phyloP scores from a whole-genome alignment of 2,797 vertebrate species.

The Myripristis jacobus region DNA sequence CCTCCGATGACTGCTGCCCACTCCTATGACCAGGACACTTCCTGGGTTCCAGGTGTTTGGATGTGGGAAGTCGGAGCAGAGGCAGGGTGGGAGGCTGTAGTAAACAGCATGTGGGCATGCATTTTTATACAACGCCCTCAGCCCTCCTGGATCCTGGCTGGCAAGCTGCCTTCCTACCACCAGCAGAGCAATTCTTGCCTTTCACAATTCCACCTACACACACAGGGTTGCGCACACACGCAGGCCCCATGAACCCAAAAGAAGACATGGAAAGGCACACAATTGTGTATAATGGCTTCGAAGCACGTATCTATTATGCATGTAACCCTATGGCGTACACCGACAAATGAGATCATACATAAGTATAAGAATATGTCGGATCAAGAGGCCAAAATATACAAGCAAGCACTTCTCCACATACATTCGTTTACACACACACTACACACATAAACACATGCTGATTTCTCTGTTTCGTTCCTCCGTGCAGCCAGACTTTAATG shows the following conservation, averaged over 20 bases:
- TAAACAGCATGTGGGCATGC: conserved; percentile 82
- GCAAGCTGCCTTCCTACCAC: conserved; percentile 62
- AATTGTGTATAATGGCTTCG: conserved; percentile 18
- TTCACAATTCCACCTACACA: conserved; percentile 72
- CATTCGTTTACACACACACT: neutral
- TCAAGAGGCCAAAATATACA: neutral
- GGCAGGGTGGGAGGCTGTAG: conserved; percentile 74
- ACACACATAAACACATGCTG: neutral
- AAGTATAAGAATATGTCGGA: neutral
- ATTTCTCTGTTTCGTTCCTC: conserved; percentile 16
- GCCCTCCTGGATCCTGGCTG: conserved; percentile 58
- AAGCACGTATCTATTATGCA: conserved; percentile 26
- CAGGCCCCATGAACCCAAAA: conserved; percentile 45
- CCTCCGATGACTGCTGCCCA: conserved; percentile 63
- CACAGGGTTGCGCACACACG: conserved; percentile 41
- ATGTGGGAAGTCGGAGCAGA: conserved; percentile 72
- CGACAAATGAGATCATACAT: conserved; percentile 2
- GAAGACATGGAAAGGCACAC: conserved; percentile 18
- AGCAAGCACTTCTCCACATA: neutral
- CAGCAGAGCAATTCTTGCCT: conserved; percentile 50
- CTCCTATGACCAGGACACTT: conserved; percentile 56
- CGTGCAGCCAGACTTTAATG: conserved; percentile 1
- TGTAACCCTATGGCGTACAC: conserved; percentile 5
- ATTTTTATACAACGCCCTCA: conserved; percentile 71
- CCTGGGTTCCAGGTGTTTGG: conserved; percentile 70